These are phyloP conservation scores for Timema podura DNA, from an alignment of 2,888 invertebrate genomes.

Conservation along the genomic window DNA sequence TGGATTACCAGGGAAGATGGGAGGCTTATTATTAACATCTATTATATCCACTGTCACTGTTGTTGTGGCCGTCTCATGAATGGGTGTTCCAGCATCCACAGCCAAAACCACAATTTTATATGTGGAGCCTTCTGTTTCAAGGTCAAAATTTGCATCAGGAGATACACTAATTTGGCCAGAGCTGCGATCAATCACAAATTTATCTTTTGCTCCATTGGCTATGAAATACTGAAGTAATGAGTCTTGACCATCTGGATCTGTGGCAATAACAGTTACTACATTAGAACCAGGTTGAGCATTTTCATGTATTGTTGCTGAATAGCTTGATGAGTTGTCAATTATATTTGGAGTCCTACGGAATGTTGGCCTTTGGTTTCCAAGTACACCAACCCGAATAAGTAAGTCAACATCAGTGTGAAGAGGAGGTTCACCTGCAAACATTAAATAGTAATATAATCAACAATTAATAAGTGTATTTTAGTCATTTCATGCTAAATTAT, in stretches of 20 bases:
- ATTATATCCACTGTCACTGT: constrained; percentile 67
- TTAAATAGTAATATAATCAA: constrained; percentile 21
- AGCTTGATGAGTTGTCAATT: constrained; percentile 59
- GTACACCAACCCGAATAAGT: constrained; percentile 69
- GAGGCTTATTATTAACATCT: constrained; percentile 80
- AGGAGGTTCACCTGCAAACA: constrained; percentile 54
- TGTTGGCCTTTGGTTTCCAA: constrained; percentile 76
- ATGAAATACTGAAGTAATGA: constrained; percentile 64
- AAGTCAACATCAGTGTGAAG: constrained; percentile 62
- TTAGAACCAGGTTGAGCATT: constrained; percentile 64
- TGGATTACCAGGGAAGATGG: constrained; percentile 61
- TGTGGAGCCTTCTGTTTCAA: constrained; percentile 52
- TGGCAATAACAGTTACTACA: constrained; percentile 67
- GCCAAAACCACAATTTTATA: constrained; percentile 71
- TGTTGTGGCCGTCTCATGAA: constrained; percentile 73
- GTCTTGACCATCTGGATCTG: constrained; percentile 75
- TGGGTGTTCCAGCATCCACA: constrained; percentile 68
- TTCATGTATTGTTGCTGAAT: constrained; percentile 66
- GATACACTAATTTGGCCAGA: constrained; percentile 68
- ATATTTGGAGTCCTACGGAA: constrained; percentile 54
- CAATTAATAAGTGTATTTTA: constrained; percentile 8
- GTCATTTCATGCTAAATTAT: neutral
- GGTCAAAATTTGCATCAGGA: constrained; percentile 66
- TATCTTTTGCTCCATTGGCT: constrained; percentile 69
- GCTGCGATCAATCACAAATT: constrained; percentile 70